Base-by-base conservation (phyloP, 2,113 vertebrate species). In the Dendrocopos noguchii region DNA sequence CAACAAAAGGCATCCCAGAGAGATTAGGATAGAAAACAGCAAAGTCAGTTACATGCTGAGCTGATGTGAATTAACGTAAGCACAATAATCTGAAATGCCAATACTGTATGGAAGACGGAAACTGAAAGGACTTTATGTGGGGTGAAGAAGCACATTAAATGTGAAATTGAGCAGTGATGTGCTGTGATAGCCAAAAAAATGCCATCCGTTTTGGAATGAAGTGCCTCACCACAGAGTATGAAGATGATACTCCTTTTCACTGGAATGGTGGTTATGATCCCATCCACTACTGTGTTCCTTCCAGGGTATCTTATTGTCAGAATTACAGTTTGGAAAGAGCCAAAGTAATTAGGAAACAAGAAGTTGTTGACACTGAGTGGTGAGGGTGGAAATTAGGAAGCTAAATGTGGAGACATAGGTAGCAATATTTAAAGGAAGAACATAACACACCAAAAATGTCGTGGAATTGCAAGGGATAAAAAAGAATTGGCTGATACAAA, bases 321-420 rank as follows among this genome's bases (percentile, higher is more conserved):
- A 65, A 94, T 7, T 71, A 57, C 44, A 46, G 14, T 67, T 67
- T 91, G 46, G 53, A 83, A 91, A 78, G 29, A 80, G 73, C 17
- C 72, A 75, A 57, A 65, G 52, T 77, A 90, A 94, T 91, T 92
- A 82, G 81, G 75, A 80, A 92, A 67, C 21, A 84, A 74, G 76
- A 72, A 74, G 78, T 60, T 80, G 29, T 93, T 94, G 72, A 91
- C 79, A 36, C 33, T 75, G 72, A 28, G 68, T 85, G 60, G 56
- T 3, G 11, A 28, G 60, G 29, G 75, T 77, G 68, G 90, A 86
- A 80, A 94, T 85, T 57, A 96, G 68, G 60, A 80, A 84, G 46
- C 56, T 80, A 85, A 92, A 91, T 31, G 31, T 85, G 87, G 53
- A 90, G 65, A 55, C 53, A 77, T 77, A 64, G 5, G 1, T 74